Percentiles rank a stretch among this genome's conserved stretches.
These are phyloP conservation scores for Aporophyla nigra DNA, from an alignment of 2,888 invertebrate genomes.

Conservation along the genomic window DNA sequence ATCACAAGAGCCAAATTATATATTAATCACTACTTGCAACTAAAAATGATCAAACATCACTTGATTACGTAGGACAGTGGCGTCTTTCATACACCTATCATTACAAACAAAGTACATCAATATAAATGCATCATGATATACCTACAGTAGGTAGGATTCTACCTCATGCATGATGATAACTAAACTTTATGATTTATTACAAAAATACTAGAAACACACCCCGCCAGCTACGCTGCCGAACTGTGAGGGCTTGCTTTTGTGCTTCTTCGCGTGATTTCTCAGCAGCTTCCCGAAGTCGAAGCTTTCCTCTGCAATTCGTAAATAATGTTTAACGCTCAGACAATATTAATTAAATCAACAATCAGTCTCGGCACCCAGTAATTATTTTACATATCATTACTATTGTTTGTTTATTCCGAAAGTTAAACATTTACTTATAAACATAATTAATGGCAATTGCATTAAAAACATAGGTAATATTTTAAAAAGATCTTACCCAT, in stretches of 20 bases:
- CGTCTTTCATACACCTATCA: constrained; percentile 1
- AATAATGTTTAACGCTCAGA: constrained; percentile 4
- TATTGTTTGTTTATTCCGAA: not conserved
- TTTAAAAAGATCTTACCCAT: constrained; percentile 76
- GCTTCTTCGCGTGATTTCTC: constrained; percentile 80
- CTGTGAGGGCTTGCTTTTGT: constrained; percentile 82
- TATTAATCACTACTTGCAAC: not conserved
- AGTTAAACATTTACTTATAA: not conserved
- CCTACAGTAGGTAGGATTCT: constrained; percentile 55
- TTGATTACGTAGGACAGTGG: not conserved
- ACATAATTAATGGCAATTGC: not conserved
- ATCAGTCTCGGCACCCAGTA: constrained; percentile 1
- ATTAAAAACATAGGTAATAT: not conserved
- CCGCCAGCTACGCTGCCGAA: constrained; percentile 82
- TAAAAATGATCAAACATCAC: not conserved
- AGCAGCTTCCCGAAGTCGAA: constrained; percentile 82
- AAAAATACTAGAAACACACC: constrained; percentile 74
- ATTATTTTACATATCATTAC: not conserved
- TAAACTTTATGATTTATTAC: constrained; percentile 48
- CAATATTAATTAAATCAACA: constrained; percentile 15
- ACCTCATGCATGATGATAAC: constrained; percentile 70
- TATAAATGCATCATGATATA: constrained; percentile 52
- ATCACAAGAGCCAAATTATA: too few species aligned
- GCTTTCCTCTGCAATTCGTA: constrained; percentile 79
- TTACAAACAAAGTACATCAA: constrained; percentile 43